Base-by-base conservation (phyloP, 1,140 invertebrate genomes). In the Streblospio benedicti region DNA sequence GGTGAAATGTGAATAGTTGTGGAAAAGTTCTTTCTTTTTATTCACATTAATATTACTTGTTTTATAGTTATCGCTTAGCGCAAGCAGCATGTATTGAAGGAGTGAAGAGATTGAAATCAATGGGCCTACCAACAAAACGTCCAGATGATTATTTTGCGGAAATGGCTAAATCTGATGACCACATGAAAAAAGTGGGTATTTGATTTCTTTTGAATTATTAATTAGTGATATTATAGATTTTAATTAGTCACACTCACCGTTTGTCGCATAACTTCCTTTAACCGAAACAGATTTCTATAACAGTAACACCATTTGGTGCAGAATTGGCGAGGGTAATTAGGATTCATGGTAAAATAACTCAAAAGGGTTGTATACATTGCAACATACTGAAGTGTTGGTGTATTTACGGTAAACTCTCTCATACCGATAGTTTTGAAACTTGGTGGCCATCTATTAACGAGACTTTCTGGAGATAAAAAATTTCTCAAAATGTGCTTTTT, bases 141-240 rank as follows among this genome's bases (percentile, higher is more conserved):
- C 96, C 96, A 0, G 87, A 91, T 31, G 95, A 98, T 79, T 99
- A 96, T 79, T 98, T 96, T 81, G 96, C 95, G 0, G 90, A 99
- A 82, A 99, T 99, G 96, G 91, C 91, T 1, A 99, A 99, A 76
- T 84, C 89, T 50, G 96, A 99, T 79, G 83, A 85, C 41, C 96
- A 99, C 65, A 99, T 99, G 96, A 90, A 96, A 71, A 97, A 94
- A 77, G 84, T 86, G 68, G 47, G 69, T 6, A 53, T 28, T 12
- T 31, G 27, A 2, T 53, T n/a, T 18, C 28, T 52, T 25, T 25
- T n/a, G 20, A 20, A 52, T 52, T 2, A 18, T 20, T 44, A 44
- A 4, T 23, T 44, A 6, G 2, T 6, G 9, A 23, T 44, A 23
- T 23, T 45, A 20, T 18, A 45, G 18, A 23, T 23, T 52, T 52